Evolutionary conservation across 1,140 invertebrate genomes (phyloP).

Genomic region (Fragariocoptes setiger): DNA sequence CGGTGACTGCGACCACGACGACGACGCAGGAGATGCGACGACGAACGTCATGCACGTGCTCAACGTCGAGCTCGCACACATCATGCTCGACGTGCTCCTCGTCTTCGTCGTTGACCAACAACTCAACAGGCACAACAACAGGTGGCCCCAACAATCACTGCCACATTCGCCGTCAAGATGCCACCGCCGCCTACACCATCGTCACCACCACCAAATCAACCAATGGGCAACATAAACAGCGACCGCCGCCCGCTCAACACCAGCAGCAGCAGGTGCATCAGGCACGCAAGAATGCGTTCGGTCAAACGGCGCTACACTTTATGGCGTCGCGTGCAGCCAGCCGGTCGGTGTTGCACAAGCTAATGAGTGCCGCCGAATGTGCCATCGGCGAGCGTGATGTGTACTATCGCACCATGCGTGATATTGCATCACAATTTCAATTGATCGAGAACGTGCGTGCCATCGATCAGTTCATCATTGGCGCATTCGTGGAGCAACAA

Average conservation of each 20-base stretch:
- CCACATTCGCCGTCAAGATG: too few species aligned
- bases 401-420: conserved; percentile 46
- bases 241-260: too few species aligned
- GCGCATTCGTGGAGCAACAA: conserved; percentile 6
- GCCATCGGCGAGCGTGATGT: conserved; percentile 38
- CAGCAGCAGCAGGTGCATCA: not conserved
- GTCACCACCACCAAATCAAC: not conserved
- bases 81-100: too few species aligned
- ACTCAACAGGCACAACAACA: too few species aligned
- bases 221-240: conserved; percentile 4
- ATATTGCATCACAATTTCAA: conserved; percentile 42
- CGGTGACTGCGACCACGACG: too few species aligned
- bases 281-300: conserved; percentile 38
- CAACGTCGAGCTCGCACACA: too few species aligned
- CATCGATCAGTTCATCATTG: conserved; percentile 25
- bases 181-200: too few species aligned
- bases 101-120: too few species aligned
- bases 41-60: too few species aligned
- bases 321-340: conserved; percentile 39
- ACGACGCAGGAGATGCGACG: too few species aligned
- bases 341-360: conserved; percentile 34
- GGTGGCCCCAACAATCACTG: too few species aligned
- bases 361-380: conserved; percentile 38
- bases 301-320: conserved; percentile 53
- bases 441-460: conserved; percentile 41